Evolutionary conservation across 2,797 vertebrate genomes (phyloP), one percentile per base, ranked within the genome.

Genomic region (Coranthus polyacanthus): DNA sequence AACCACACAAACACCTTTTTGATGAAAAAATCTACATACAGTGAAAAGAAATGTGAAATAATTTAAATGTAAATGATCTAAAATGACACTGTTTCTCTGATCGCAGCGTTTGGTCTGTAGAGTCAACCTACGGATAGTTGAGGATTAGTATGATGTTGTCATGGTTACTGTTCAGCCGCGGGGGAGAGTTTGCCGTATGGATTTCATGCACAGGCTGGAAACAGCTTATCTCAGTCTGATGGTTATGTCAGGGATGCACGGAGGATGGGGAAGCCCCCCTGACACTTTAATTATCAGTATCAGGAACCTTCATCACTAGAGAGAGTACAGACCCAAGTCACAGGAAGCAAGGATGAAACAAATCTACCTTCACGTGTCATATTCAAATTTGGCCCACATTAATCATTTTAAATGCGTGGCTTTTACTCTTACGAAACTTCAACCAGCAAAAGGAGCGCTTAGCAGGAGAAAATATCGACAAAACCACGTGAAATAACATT

Each of bases 151-250:
- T 58, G 26, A 59, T 29, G 66, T 18, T 2, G 9, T 44, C 41
- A 53, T 3, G 6, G 2, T 56, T 21, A 6, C n/a, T 47, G 45
- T 68, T 59, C 65, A 60, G 20, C 39, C 12, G 21, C 29, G 53
- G 49, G 43, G 32, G 43, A 45, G 20, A 36, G 51, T 51, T 68
- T 51, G 57, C 34, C 5, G 32, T 62, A 51, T 75, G 42, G 20
- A 68, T 82, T 77, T 56, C 45, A 37, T 66, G 56, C 18, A 43
- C 54, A 22, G 49, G 15, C 17, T 53, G n/a, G 32, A 49, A 34
- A 61, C 21, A 58, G n/a, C 16, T 62, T 43, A 38, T 26, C 26
- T 10, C 16, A 47, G 52, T 47, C 17, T 54, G 42, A 1, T 29
- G 45, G 20, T 55, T 61, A 29, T 65, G 45, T 54, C 61, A 56